Percentiles rank a stretch among this genome's conserved stretches.
phyloP scores from a whole-genome alignment of 2,797 vertebrate genomes.

The Urocyon cinereoargenteus region DNA sequence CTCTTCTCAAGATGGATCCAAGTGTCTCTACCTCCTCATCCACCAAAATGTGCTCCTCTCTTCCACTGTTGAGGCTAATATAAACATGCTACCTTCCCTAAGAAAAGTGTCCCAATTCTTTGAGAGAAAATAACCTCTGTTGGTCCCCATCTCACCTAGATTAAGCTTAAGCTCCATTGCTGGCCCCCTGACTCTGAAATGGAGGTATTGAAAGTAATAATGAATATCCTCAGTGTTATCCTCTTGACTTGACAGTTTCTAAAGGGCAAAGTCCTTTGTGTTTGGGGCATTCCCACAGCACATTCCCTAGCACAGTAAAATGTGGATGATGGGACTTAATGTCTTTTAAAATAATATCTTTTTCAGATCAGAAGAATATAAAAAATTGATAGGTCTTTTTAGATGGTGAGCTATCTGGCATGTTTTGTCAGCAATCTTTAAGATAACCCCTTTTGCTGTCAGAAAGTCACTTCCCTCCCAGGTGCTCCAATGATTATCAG shows the following conservation, averaged over 20 bases:
- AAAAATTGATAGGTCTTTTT: background rate
- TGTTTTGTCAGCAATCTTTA: background rate
- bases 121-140: background rate
- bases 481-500: background rate
- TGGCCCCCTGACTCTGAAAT: background rate
- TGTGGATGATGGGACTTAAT: background rate
- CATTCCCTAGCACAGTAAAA: background rate
- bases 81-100: background rate
- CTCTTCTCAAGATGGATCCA: background rate
- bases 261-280: background rate
- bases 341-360: background rate
- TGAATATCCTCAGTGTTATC: background rate
- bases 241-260: background rate
- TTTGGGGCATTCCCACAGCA: background rate
- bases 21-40: background rate
- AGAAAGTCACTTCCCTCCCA: background rate
- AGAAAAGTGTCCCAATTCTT: background rate
- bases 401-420: fast-evolving
- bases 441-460: background rate
- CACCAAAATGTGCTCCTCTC: fast-evolving
- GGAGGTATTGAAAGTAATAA: background rate
- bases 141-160: background rate
- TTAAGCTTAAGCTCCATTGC: background rate
- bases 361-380: background rate
- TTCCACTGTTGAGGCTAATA: background rate